phyloP scores from a whole-genome alignment of 2,113 vertebrate species.

The Alethe castanea region DNA sequence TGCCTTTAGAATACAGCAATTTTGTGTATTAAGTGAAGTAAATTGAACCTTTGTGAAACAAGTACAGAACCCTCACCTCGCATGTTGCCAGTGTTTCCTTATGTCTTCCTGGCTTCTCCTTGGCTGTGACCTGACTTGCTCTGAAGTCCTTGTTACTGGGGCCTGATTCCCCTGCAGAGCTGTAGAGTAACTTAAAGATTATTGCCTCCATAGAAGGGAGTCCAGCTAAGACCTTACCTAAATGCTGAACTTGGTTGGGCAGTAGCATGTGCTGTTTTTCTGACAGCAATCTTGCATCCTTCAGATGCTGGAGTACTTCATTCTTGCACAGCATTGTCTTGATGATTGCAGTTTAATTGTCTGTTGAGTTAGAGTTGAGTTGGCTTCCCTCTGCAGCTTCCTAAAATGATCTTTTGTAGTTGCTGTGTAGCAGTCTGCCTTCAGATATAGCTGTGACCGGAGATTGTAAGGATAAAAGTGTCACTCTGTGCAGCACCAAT shows the following conservation, averaged over 20 bases:
- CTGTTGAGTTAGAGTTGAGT: background rate
- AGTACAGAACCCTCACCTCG: background rate
- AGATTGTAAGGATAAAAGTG: background rate
- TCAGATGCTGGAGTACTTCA: background rate
- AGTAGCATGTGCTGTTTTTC: background rate
- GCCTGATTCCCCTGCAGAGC: background rate
- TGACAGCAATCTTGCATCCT: background rate
- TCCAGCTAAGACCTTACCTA: background rate
- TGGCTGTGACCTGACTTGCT: background rate
- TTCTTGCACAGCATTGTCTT: background rate
- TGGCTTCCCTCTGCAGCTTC: conserved; percentile 7
- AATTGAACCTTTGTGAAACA: background rate
- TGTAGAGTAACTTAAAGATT: background rate
- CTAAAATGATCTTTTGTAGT: background rate
- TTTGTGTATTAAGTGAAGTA: background rate
- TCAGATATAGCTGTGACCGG: background rate
- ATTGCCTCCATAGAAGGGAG: background rate
- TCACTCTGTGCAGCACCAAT: background rate
- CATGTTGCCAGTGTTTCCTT: background rate
- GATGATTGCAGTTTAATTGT: conserved; percentile 16
- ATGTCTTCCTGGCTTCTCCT: background rate
- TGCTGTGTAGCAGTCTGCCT: background rate
- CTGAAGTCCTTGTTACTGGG: background rate
- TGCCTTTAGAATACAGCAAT: background rate
- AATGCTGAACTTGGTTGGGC: background rate